Evolutionary conservation across 2,113 vertebrate species (phyloP).

Genomic region (Atrichornis clamosus): DNA sequence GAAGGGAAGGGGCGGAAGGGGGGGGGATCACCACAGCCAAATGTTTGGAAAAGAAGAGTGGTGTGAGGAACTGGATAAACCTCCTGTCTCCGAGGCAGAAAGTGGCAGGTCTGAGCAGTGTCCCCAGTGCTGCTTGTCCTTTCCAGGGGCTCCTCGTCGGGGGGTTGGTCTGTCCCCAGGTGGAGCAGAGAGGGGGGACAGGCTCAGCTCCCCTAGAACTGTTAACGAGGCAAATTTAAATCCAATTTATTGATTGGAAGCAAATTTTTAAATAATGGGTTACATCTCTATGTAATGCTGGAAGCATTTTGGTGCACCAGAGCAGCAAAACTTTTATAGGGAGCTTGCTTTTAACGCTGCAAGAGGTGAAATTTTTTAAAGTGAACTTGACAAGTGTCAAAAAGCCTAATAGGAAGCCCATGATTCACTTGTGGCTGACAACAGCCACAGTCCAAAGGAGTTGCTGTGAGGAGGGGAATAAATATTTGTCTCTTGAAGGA

Average conservation of each 20-base stretch:
- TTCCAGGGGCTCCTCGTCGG: accelerated
- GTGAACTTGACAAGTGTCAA: neutral
- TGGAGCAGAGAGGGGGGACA: neutral
- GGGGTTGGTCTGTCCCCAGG: accelerated
- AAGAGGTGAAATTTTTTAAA: neutral
- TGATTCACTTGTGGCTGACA: neutral
- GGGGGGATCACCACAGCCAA: neutral
- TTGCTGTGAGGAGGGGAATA: neutral
- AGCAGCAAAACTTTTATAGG: neutral
- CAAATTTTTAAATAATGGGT: neutral
- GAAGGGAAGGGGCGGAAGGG: neutral
- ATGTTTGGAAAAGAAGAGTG: neutral
- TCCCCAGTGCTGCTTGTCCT: neutral
- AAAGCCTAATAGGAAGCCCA: neutral
- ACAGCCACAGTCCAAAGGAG: neutral
- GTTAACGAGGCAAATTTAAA: neutral
- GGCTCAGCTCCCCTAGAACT: neutral
- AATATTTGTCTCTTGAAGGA: neutral
- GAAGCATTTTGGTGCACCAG: neutral
- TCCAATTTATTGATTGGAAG: neutral
- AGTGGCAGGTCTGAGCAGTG: neutral
- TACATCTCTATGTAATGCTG: accelerated
- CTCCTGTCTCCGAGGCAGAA: neutral
- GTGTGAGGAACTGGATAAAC: neutral
- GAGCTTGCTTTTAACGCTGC: neutral